Base-by-base conservation (phyloP, 1,140 invertebrate species). In the Orchestia grillus region DNA sequence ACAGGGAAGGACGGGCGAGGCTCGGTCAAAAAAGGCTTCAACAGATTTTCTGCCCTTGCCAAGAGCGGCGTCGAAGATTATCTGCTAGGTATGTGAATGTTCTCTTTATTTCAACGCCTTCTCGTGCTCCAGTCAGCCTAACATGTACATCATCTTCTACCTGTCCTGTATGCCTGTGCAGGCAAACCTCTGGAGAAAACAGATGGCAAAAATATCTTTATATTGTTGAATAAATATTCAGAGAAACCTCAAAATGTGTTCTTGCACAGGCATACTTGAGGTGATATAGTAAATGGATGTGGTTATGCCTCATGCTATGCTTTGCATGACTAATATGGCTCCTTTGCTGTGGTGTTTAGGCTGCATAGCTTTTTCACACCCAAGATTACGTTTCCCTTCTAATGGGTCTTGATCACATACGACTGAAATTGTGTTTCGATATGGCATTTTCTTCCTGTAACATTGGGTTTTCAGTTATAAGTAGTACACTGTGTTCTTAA, bases 21-120 rank as follows among this genome's bases (percentile, higher is more conserved):
- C 87, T 97, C 97, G 43, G 97, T 97, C 95, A 97, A 98, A 97
- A 99, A 98, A 97, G 98, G 98, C 97, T 98, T 98, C 96, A 98
- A 98, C 97, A 98, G 99, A 97, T 99, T 99, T 98, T 99, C 99
- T 41, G 98, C 98, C 43, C 98, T 99, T 97, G 98, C 99, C 23
- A 99, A 99, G 97, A 98, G 98, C 91, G 99, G 99, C 44, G 98
- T 98, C 96, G 99, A 99, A 97, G 98, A 98, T 96, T 99, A 99
- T 97, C 98, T 99, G 96, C 98, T 99, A 96, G 99, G 98, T 53
- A 98, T 98, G 57, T 97, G 62, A 77, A 77, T 28, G 6, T 98
- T 45, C 36, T 53, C 44, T 42, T 95, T 47, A 95, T 95, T n/a
- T 95, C 53, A 41, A n/a, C 92, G 62, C 62, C 62, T 36, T 77